Conservation (phyloP, 2,113 vertebrate species). For the Bos javanicus region DNA sequence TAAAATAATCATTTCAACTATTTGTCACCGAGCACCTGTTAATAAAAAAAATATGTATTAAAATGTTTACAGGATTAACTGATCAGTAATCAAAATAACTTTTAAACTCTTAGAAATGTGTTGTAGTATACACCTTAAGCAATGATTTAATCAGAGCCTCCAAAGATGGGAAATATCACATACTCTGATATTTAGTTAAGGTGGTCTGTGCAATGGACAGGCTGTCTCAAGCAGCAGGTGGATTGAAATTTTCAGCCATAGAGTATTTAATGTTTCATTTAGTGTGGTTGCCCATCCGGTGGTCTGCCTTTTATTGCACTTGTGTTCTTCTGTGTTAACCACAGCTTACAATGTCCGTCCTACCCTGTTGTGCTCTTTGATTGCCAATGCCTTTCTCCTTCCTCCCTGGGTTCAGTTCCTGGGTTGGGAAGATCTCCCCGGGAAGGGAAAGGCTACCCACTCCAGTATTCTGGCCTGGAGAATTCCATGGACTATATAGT, state of each 20-base stretch:
- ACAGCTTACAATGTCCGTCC: background rate
- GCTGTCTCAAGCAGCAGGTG: background rate
- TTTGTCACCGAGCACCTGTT: background rate
- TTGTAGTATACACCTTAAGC: background rate
- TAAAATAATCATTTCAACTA: background rate
- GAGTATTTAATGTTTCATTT: background rate
- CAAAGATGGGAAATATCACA: background rate
- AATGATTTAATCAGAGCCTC: background rate
- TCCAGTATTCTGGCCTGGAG: background rate
- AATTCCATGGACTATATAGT: background rate
- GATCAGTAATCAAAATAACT: background rate
- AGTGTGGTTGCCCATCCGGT: background rate
- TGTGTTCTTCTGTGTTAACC: background rate
- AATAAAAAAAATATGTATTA: background rate
- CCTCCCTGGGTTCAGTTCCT: background rate
- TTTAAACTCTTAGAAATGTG: background rate
- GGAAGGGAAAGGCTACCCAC: background rate
- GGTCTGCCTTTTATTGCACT: too few species aligned
- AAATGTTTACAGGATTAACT: background rate
- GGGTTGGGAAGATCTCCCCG: background rate
- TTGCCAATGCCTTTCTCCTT: background rate
- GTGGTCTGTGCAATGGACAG: background rate
- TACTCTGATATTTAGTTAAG: background rate
- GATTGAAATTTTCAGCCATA: background rate
- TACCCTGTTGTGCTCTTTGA: background rate